A percentile compares a stretch with the other conserved stretches of the same genome.
Conservation (phyloP, 2,797 vertebrate species). For the Cossypha niveicapilla region DNA sequence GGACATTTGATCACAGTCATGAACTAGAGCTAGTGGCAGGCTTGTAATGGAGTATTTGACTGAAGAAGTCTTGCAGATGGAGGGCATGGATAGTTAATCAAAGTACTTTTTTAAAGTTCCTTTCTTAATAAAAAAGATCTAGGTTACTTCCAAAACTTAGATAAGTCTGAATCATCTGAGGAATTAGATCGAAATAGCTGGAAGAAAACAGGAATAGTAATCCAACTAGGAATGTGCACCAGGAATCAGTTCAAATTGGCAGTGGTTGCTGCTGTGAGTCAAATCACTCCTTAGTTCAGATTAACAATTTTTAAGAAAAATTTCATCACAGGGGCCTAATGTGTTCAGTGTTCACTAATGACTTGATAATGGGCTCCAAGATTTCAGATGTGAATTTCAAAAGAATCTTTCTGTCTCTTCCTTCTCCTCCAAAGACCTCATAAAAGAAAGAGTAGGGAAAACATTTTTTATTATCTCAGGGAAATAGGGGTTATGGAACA, state of each 20-base stretch:
- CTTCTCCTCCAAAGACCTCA: not conserved
- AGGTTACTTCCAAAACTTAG: not conserved
- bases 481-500: not conserved
- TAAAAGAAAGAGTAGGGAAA: not conserved
- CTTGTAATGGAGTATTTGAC: slow-evolving; percentile 5
- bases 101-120: not conserved
- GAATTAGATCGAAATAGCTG: not conserved
- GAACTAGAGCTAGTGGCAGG: not conserved
- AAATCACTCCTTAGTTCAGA: not conserved
- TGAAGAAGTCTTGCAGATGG: not conserved
- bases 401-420: not conserved
- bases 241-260: not conserved
- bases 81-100: not conserved
- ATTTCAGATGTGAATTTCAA: not conserved
- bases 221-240: not conserved
- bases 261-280: not conserved
- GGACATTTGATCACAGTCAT: slow-evolving; percentile 40
- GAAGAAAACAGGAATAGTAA: not conserved
- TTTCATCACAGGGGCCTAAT: not conserved
- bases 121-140: not conserved
- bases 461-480: not conserved
- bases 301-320: not conserved
- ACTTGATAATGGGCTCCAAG: not conserved
- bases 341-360: not conserved
- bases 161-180: not conserved